phyloP scores from a whole-genome alignment of 2,888 invertebrate species.

The Melinaea marsaeus region DNA sequence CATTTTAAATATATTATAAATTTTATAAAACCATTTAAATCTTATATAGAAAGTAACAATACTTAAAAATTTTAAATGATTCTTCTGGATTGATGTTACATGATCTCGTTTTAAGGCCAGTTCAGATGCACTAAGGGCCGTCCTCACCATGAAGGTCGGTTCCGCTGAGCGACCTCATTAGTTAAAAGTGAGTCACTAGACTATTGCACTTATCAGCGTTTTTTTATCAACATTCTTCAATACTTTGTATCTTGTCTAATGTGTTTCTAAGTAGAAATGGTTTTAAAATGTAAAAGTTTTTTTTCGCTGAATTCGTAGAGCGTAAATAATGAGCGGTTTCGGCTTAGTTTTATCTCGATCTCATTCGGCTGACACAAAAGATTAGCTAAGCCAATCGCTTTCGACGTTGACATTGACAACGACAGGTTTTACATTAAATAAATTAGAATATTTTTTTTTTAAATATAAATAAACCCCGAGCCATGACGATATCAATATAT shows the following conservation, averaged over 20 bases:
- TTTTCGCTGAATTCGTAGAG: constrained; percentile 13
- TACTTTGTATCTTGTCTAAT: constrained; percentile 5
- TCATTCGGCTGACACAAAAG: constrained; percentile 16
- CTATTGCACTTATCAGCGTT: constrained; percentile 22
- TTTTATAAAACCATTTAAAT: neutral
- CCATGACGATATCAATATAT: neutral
- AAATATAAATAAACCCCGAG: neutral
- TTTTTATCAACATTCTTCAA: constrained; percentile 23
- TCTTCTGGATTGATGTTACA: too few relatives aligned
- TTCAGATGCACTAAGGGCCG: constrained; percentile 30
- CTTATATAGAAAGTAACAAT: neutral
- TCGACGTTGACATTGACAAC: constrained; percentile 13
- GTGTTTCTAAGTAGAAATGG: constrained; percentile 1
- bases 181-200: constrained; percentile 45
- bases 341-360: constrained; percentile 16
- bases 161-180: constrained; percentile 49
- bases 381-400: constrained; percentile 14
- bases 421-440: neutral
- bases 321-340: constrained; percentile 18
- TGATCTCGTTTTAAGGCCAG: neutral
- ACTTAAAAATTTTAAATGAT: neutral
- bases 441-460: neutral
- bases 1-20: neutral
- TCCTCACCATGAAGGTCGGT: constrained; percentile 42
- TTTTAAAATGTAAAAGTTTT: constrained; percentile 6